Conservation (phyloP, 2,797 vertebrate species). For the Myotis planiceps region DNA sequence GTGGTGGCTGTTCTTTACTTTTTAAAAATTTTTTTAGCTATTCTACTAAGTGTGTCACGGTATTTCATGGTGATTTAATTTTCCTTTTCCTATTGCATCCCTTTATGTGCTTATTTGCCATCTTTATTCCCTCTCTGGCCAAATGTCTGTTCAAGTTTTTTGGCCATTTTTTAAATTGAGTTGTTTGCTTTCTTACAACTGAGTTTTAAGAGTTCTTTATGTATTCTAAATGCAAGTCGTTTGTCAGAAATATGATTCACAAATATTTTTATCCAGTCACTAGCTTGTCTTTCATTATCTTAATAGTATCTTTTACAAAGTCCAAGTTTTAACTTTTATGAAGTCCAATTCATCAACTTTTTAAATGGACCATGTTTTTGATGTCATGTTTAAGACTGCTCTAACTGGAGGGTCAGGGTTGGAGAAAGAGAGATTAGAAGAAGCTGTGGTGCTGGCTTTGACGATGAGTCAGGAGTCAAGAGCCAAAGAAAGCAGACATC, state of each 20-base stretch:
- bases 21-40: not conserved
- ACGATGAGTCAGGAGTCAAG: not conserved
- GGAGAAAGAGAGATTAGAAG: not conserved
- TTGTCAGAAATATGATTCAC: not conserved
- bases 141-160: not conserved
- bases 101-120: not conserved
- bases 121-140: not conserved
- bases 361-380: not conserved
- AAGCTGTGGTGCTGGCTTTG: not conserved
- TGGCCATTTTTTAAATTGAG: not conserved
- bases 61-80: not conserved
- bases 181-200: not conserved
- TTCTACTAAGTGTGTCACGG: not conserved
- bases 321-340: not conserved
- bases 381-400: not conserved
- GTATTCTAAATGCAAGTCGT: not conserved
- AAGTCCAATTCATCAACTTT: not conserved
- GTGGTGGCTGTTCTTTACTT: not conserved
- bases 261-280: not conserved
- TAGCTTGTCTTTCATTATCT: not conserved
- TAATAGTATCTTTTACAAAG: not conserved
- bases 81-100: not conserved
- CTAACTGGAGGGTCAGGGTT: not conserved
- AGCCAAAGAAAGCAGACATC: not conserved
- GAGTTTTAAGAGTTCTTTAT: not conserved